Evolutionary conservation across 2,888 invertebrate species (phyloP).

Genomic region (Conchocele bisecta): DNA sequence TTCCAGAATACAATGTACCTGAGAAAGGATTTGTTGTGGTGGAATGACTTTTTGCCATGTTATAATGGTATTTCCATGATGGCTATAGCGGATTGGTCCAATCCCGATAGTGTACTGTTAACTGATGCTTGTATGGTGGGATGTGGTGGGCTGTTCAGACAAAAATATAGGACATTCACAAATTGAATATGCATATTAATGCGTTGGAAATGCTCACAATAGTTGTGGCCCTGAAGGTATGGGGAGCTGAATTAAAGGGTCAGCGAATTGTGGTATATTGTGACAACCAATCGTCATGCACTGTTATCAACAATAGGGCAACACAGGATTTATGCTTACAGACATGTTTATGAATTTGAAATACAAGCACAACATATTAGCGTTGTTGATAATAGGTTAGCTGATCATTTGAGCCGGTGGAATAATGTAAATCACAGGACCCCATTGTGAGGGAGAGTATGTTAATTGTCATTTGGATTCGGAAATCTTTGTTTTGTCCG

Average conservation of each 20-base stretch:
- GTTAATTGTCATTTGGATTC: too few relatives aligned
- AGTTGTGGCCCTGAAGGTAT: conserved; percentile 19
- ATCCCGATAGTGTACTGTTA: neutral
- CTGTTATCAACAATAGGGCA: conserved; percentile 11
- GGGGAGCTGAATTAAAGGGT: neutral
- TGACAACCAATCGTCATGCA: conserved; percentile 3
- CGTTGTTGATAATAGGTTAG: neutral
- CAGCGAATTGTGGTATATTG: conserved; percentile 1
- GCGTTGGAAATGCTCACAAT: conserved; percentile 17
- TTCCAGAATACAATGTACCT: conserved; percentile 9
- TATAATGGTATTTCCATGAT: conserved; percentile 15
- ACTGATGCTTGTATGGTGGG: conserved; percentile 16
- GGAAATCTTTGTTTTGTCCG: too few relatives aligned
- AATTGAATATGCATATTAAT: conserved; percentile 8
- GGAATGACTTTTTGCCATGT: conserved; percentile 10
- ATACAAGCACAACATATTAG: conserved; percentile 1
- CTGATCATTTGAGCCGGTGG: conserved; percentile 4
- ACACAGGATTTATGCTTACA: conserved; percentile 12
- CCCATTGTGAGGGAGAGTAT: too few relatives aligned
- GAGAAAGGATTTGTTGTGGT: conserved; percentile 18
- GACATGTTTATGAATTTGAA: conserved; percentile 15
- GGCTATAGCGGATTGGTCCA: conserved; percentile 3
- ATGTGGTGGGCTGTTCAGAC: conserved; percentile 12
- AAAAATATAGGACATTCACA: neutral
- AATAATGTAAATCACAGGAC: neutral